Evolutionary conservation across 2,113 vertebrate species (phyloP), one percentile per base, ranked within the genome.

Genomic region (Anhinga anhinga): DNA sequence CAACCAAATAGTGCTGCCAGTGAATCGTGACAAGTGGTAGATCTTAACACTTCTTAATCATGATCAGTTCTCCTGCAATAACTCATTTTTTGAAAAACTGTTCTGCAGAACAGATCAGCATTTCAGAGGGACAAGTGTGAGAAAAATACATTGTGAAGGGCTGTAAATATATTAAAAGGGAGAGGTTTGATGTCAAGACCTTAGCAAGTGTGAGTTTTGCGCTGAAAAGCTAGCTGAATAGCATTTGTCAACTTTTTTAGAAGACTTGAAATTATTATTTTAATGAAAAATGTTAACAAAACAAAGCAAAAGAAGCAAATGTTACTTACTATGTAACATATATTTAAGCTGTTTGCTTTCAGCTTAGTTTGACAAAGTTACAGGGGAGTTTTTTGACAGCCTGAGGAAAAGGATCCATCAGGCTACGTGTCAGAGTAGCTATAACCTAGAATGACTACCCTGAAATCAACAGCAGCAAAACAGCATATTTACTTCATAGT

Each of bases 11-110:
- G 5, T 47, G 38, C 36, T 94, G 40, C 69, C 90, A 82, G 50
- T 72, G 90, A 92, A 84, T 89, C 63, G 61, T 50, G 67, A 87
- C 94, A 96, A 96, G 84, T 82, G 73, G 91, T 93, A 94, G 91
- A 94, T 91, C 90, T 97, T 88, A 95, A 94, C 74, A 82, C 63
- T 79, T 78, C 36, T 86, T 85, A 59, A 67, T 92, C 62, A 81
- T 87, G 91, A 82, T 94, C 91, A 89, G 67, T 94, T 73, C 53
- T 55, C 15, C 72, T 65, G 50, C 81, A 96, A 76, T 34, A 71
- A 97, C 70, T 96, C 45, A 88, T 38, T 87, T 87, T 78, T 63
- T 63, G 9, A 81, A 84, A 90, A 80, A 40, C 21, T 76, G 15
- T 55, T 73, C 56, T 76, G 29, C 45, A 40, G 40, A 66, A 52